Conservation (phyloP, 1,140 invertebrate species). For the Venustaconcha ellipsiformis region DNA sequence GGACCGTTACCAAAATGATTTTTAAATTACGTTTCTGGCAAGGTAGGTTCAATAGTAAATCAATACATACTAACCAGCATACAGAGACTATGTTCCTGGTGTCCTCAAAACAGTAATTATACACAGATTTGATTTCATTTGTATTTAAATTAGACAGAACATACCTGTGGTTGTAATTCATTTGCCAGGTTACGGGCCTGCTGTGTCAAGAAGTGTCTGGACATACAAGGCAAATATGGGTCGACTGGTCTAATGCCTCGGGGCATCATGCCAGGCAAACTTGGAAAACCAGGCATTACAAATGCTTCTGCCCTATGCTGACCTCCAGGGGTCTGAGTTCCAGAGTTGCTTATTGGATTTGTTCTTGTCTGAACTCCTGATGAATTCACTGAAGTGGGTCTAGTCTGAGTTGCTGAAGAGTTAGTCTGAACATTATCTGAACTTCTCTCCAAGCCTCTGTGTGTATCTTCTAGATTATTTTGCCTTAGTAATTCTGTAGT, state of each 20-base stretch:
- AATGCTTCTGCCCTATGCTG: slow-evolving; percentile 31
- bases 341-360: slow-evolving; percentile 21
- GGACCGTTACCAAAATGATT: too few species aligned
- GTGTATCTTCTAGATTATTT: too few species aligned
- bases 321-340: slow-evolving; percentile 23
- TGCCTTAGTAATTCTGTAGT: too few species aligned
- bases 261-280: slow-evolving; percentile 17
- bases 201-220: slow-evolving; percentile 49
- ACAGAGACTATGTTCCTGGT: too few species aligned
- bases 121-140: too few species aligned
- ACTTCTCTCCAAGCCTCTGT: neutral
- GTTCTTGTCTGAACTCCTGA: slow-evolving; percentile 20
- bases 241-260: slow-evolving; percentile 68
- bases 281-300: slow-evolving; percentile 35
- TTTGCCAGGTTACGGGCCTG: slow-evolving; percentile 30
- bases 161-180: slow-evolving; percentile 6
- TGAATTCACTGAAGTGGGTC: slow-evolving; percentile 10
- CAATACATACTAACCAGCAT: too few species aligned
- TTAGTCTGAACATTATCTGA: neutral
- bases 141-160: neutral
- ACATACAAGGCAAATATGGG: slow-evolving; percentile 77
- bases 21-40: too few species aligned
- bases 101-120: too few species aligned
- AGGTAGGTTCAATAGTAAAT: too few species aligned
- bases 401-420: slow-evolving; percentile 30